Conservation (phyloP, 2,113 vertebrate genomes). For the Hymenochirus boettgeri region DNA sequence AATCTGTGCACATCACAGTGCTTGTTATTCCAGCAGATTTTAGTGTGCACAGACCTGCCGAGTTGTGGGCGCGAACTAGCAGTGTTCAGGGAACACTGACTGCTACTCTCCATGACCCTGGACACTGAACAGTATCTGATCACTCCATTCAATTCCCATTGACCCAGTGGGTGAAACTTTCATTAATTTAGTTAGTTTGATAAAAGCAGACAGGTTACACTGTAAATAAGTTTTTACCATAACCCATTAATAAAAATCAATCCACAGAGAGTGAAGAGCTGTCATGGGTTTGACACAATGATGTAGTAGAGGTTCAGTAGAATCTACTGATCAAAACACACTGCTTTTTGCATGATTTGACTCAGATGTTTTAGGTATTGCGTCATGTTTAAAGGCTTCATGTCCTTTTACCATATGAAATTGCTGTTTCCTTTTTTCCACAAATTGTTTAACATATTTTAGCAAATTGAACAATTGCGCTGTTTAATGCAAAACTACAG, state of each 20-base stretch:
- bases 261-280: not conserved
- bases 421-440: not conserved
- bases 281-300: not conserved
- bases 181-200: no score
- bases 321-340: not conserved
- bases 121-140: no score
- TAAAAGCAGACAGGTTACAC: no score
- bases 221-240: no score
- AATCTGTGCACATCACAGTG: no score
- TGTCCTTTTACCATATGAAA: not conserved
- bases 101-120: no score
- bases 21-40: no score
- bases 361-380: not conserved
- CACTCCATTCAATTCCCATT: no score
- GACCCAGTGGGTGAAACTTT: no score
- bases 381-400: not conserved
- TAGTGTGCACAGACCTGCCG: no score
- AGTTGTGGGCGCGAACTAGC: no score
- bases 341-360: not conserved
- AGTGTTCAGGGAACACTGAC: no score
- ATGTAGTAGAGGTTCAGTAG: not conserved
- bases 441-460: slow-evolving; percentile 23
- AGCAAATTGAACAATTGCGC: slow-evolving; percentile 29
- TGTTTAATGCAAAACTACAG: slow-evolving; percentile 14
- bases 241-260: not conserved